Evolutionary conservation across 2,113 vertebrate genomes (phyloP), one percentile per base, ranked within the genome.

Genomic region (Myiopsitta monachus): DNA sequence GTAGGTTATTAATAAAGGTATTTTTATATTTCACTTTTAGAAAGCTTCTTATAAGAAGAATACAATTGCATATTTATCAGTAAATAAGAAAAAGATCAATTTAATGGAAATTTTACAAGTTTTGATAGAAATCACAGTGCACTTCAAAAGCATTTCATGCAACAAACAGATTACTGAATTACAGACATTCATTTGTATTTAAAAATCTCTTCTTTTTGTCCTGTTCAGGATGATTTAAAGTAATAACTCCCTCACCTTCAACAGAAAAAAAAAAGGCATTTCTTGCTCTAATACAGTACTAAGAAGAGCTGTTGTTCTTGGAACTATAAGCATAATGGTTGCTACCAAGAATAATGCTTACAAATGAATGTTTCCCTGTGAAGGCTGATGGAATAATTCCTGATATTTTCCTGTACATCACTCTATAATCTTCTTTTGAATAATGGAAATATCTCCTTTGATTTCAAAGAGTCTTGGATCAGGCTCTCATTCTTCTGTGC

Each of bases 391-490:
- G 77, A 95, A 83, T 96, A 93, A 95, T 96, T 93, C 70, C 69
- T 82, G 62, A 8, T 93, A 91, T 90, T 93, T 91, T 96, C 70
- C 63, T 79, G 88, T 69, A 94, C 31, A 73, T 85, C 66, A 85
- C 63, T 89, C 83, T 80, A 85, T 87, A 91, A 93, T 93, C 69
- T 90, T 87, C 64, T 87, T 75, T 44, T 80, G 69, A 95, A 84
- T 92, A 95, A 93, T 79, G 69, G 80, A 85, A 96, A 92, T 51
- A 84, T 6, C 8, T 52, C 23, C 74, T 94, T 87, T 89, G 91
- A 95, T 92, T 95, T 92, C 92, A 87, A 15, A 79, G 90, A 84
- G 67, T 83, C 96, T 92, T 93, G 90, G 83, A 95, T 93, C 66
- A 91, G 55, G 19, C 38, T 90, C 52, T 76, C 70, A 82, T 52